Percentiles rank a stretch among this genome's conserved stretches.
Conservation (phyloP, 2,113 vertebrate genomes). For the Pogona vitticeps region DNA sequence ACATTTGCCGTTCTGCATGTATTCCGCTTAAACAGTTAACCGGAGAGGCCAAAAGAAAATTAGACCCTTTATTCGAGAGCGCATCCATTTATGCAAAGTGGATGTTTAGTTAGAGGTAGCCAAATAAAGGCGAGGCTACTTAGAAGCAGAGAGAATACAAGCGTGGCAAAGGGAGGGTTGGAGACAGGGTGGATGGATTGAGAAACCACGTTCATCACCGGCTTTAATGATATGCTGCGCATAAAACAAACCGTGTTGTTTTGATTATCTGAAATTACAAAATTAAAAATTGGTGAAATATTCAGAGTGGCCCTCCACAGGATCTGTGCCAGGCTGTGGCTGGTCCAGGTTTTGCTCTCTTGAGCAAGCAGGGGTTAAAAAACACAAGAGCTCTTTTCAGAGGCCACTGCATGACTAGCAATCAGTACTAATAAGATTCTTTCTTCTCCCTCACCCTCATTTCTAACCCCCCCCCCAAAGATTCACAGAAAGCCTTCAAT, state of each 20-base stretch:
- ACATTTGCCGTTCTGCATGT: conserved; percentile 29
- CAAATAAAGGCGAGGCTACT: conserved; percentile 60
- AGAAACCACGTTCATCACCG: conserved; percentile 52
- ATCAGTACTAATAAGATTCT: conserved; percentile 91
- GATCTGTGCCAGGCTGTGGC: conserved; percentile 8
- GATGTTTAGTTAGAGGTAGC: conserved; percentile 64
- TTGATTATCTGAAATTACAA: conserved; percentile 63
- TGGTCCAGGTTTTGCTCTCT: conserved; percentile 37
- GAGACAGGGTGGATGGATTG: conserved; percentile 16
- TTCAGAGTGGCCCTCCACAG: conserved; percentile 42
- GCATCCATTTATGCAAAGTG: conserved; percentile 55
- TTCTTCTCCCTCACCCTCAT: conserved; percentile 36
- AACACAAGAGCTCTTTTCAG: conserved; percentile 77
- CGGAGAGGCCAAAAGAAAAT: conserved; percentile 59
- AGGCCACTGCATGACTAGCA: conserved; percentile 88
- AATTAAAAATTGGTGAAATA: conserved; percentile 39
- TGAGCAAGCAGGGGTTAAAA: conserved; percentile 80
- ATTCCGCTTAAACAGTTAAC: conserved; percentile 62
- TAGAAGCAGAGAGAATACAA: conserved; percentile 66
- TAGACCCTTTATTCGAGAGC: conserved; percentile 64
- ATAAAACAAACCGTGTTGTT: conserved; percentile 57
- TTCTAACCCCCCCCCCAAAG: conserved; percentile 78
- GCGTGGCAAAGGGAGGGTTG: not conserved
- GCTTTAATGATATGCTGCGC: conserved; percentile 56
- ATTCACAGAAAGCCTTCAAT: conserved; percentile 93